Conservation (phyloP, 2,113 vertebrate species). For the Antennarius striatus region DNA sequence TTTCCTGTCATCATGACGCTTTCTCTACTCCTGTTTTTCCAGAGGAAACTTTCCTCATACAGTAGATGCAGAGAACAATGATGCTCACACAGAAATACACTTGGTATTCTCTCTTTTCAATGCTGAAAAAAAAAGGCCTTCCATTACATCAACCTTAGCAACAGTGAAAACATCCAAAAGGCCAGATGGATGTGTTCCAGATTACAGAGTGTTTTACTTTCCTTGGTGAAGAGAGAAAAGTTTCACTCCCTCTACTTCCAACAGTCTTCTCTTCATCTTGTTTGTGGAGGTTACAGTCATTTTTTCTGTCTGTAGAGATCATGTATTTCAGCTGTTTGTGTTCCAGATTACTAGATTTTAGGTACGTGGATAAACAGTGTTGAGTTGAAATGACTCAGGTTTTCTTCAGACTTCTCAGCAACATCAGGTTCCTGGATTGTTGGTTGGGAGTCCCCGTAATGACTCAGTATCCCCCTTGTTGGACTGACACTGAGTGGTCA, state of each 20-base stretch:
- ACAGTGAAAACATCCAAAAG: constrained; percentile 67
- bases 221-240: constrained; percentile 38
- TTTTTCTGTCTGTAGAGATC: background rate
- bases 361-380: constrained; percentile 18
- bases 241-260: constrained; percentile 38
- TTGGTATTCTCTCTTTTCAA: constrained; percentile 36
- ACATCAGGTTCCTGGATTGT: constrained; percentile 9
- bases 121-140: constrained; percentile 54
- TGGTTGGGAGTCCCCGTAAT: constrained; percentile 20
- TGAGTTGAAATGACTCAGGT: constrained; percentile 7
- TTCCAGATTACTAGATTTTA: constrained; percentile 8
- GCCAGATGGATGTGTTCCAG: constrained; percentile 63
- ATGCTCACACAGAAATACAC: constrained; percentile 32
- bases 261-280: constrained; percentile 28
- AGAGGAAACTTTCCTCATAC: constrained; percentile 29
- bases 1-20: constrained; percentile 56
- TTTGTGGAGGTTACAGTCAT: constrained; percentile 42
- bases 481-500: constrained; percentile 27
- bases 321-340: constrained; percentile 7
- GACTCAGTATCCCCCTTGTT: constrained; percentile 28
- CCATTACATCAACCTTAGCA: constrained; percentile 80
- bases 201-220: constrained; percentile 53
- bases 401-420: constrained; percentile 4
- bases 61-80: constrained; percentile 58
- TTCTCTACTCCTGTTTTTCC: constrained; percentile 44